Conservation (phyloP, 2,797 vertebrate genomes). For the Menidia menidia region DNA sequence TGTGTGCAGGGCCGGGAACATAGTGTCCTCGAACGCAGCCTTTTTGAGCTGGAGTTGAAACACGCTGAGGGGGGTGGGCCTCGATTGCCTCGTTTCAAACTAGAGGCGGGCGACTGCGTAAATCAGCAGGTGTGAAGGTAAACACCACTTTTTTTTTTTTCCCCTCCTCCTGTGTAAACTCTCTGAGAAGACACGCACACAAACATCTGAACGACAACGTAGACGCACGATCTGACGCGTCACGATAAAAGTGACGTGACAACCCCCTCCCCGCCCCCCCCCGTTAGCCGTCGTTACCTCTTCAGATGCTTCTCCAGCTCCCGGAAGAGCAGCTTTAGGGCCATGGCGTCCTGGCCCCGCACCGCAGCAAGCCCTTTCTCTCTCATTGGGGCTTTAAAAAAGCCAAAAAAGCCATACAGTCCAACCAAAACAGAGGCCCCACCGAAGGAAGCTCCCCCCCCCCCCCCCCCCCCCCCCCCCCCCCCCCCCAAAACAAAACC, state of each 20-base stretch:
- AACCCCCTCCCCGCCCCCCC: too few relatives aligned
- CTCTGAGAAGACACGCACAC: too few relatives aligned
- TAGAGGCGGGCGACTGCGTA: neutral
- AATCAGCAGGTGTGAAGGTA: neutral
- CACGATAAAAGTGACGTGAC: constrained; percentile 28
- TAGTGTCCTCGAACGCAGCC: constrained; percentile 31
- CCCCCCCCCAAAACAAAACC: constrained; percentile 36
- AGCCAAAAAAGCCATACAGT: too few relatives aligned
- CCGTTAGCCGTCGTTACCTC: constrained; percentile 69
- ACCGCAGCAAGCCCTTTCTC: constrained; percentile 60
- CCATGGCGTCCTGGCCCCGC: constrained; percentile 63
- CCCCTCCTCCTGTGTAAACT: too few relatives aligned
- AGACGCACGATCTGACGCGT: constrained; percentile 2
- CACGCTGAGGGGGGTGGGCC: constrained; percentile 11
- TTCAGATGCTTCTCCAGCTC: constrained; percentile 81
- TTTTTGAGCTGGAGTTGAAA: constrained; percentile 2
- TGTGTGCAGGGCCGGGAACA: constrained; percentile 37
- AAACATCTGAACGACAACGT: neutral
- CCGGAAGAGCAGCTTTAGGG: constrained; percentile 79
- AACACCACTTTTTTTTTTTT: too few relatives aligned
- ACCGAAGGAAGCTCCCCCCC: neutral
- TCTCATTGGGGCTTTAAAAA: constrained; percentile 66
- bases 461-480: neutral
- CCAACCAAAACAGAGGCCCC: constrained; percentile 18
- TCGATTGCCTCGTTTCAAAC: neutral